Percentiles rank a stretch among this genome's conserved stretches.
Conservation (phyloP, 2,888 invertebrate genomes). For the Crocallis elinguaria region DNA sequence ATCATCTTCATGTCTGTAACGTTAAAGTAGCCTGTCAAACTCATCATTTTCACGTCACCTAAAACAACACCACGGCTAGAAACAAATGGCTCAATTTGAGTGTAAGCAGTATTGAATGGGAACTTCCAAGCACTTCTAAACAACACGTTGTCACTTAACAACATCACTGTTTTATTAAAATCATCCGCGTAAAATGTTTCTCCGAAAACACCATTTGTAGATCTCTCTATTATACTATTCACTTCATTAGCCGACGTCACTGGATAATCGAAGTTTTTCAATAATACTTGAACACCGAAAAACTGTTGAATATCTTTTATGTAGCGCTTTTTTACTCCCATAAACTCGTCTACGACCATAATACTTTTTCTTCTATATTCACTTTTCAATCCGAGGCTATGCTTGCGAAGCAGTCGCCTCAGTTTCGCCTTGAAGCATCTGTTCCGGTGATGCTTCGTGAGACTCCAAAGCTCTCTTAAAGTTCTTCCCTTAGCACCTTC, state of each 20-base stretch:
- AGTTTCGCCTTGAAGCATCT: constrained; percentile 58
- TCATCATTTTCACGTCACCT: constrained; percentile 67
- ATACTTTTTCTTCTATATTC: constrained; percentile 52
- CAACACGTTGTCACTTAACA: constrained; percentile 59
- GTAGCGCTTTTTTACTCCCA: constrained; percentile 53
- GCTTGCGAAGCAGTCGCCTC: constrained; percentile 47
- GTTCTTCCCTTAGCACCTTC: constrained; percentile 61
- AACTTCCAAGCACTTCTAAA: constrained; percentile 59
- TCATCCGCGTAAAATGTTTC: constrained; percentile 53
- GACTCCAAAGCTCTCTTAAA: constrained; percentile 55
- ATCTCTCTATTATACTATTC: constrained; percentile 48
- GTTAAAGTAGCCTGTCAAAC: constrained; percentile 55
- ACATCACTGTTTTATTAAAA: constrained; percentile 52
- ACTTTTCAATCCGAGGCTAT: constrained; percentile 44
- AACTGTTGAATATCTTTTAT: constrained; percentile 46
- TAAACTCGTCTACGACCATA: constrained; percentile 55
- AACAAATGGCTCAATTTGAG: constrained; percentile 46
- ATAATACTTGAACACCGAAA: constrained; percentile 50
- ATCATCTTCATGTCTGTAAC: constrained; percentile 50
- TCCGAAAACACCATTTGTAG: constrained; percentile 47
- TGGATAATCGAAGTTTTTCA: constrained; percentile 53
- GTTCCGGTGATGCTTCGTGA: constrained; percentile 53
- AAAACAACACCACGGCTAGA: background rate
- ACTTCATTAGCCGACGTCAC: constrained; percentile 44
- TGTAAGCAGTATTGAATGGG: constrained; percentile 56